Base-by-base conservation (phyloP, 1,140 invertebrate species). In the Radopholus similis region DNA sequence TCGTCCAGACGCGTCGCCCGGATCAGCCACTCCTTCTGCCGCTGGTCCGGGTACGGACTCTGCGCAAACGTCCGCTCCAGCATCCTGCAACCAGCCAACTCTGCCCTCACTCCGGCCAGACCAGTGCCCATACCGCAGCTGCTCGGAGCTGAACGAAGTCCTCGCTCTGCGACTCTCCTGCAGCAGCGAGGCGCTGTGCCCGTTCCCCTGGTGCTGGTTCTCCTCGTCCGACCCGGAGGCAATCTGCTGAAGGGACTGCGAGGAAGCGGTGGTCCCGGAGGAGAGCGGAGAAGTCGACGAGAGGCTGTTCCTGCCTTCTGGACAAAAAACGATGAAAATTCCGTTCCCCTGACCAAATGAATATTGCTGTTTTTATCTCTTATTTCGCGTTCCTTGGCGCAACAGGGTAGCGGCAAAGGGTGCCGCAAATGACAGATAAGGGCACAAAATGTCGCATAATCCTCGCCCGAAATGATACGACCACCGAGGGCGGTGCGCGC, bases 1-100 rank as follows among this genome's bases (percentile, higher is more conserved):
- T 66, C 64, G 51, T 66, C 64, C 56, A 66, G 49, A 40, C 34
- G 18, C 4, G 64, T 66, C 26, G 26, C 8, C 42, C 21, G 30
- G 28, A 66, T 55, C 23, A 66, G 40, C 57, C 54, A 56, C 35
- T 66, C 64, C 38, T 58, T 59, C 51, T 66, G 54, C 30, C 23
- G 34, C 11, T 15, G 28, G n/a, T 9, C 32, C 21, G 64, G 64
- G 38, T 66, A 66, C 8, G 38, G 38, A 47, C 49, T 62, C 28
- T 49, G 18, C 26, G 23, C 32, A 23, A 62, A 62, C 13, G 30
- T 8, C 15, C 30, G 1, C 23, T 62, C 59, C 32, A 62, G 37
- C 21, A 62, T 21, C 13, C 59, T 62, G 34, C 40, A 62, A 40
- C 28, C 37, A 34, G 18, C n/a, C n/a, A n/a, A n/a, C n/a, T n/a